These are phyloP conservation scores for Lithophane semibrunnea DNA, from an alignment of 2,888 invertebrate species.

Conservation along the genomic window DNA sequence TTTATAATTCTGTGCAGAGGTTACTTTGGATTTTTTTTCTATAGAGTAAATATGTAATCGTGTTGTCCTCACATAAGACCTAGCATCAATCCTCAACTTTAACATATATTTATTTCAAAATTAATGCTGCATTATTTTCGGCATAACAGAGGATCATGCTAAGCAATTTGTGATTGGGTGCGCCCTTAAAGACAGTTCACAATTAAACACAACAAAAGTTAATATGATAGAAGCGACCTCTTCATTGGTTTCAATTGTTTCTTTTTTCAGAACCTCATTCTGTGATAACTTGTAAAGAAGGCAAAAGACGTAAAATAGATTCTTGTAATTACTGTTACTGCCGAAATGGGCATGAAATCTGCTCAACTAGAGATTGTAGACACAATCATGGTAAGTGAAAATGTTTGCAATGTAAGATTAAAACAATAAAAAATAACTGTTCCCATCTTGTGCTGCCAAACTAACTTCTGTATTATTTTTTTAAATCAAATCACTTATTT, in stretches of 20 bases:
- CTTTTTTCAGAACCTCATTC: constrained; percentile 31
- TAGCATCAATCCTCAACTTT: no score
- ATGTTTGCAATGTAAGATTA: neutral
- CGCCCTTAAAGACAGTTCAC: no score
- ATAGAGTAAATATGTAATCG: no score
- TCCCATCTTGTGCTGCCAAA: neutral
- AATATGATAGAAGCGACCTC: neutral
- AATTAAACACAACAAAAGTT: no score
- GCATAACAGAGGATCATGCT: no score
- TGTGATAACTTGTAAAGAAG: constrained; percentile 25
- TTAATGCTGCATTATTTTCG: no score
- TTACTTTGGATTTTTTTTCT: no score
- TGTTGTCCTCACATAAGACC: no score
- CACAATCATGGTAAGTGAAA: constrained; percentile 6
- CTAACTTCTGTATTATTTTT: neutral
- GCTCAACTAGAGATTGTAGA: constrained; percentile 33
- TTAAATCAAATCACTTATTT: no score
- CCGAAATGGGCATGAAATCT: constrained; percentile 39
- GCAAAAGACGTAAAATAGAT: constrained; percentile 36
- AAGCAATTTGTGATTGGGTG: no score
- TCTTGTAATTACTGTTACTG: constrained; percentile 44
- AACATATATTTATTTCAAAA: no score
- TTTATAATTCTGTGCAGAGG: no score
- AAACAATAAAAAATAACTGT: neutral
- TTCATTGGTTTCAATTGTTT: neutral